Conservation (phyloP, 1,140 invertebrate genomes). For the Drosophila varians region DNA sequence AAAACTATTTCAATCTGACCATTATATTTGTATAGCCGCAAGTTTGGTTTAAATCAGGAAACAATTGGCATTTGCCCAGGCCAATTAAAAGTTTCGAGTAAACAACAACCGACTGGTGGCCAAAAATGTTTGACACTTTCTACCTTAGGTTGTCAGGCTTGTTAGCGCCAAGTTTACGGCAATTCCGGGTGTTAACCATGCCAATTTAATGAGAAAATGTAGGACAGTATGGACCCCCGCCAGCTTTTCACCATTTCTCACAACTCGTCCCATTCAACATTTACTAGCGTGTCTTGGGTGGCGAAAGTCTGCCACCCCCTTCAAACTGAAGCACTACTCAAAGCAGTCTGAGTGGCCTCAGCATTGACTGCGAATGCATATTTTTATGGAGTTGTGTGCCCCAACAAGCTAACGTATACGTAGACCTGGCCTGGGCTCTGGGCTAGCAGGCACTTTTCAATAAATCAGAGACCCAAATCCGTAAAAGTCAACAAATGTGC, state of each 20-base stretch:
- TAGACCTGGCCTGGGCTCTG: background rate
- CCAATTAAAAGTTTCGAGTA: slow-evolving; percentile 75
- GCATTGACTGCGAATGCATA: slow-evolving; percentile 43
- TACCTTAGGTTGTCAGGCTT: slow-evolving; percentile 61
- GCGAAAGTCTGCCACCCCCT: slow-evolving; percentile 31
- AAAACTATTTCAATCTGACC: slow-evolving; percentile 31
- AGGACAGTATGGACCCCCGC: slow-evolving; percentile 49
- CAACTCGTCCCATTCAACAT: slow-evolving; percentile 25
- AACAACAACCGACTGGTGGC: slow-evolving; percentile 53
- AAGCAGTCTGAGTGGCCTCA: slow-evolving; percentile 57
- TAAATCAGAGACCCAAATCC: slow-evolving; percentile 43
- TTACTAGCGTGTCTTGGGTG: slow-evolving; percentile 28
- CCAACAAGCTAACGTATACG: background rate
- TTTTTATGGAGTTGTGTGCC: slow-evolving; percentile 11
- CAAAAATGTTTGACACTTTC: slow-evolving; percentile 62
- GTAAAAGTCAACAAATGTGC: slow-evolving; percentile 22
- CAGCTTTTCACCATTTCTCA: background rate
- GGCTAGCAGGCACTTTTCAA: slow-evolving; percentile 27
- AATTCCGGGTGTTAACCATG: slow-evolving; percentile 69
- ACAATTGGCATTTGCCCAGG: slow-evolving; percentile 69
- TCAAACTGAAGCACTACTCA: slow-evolving; percentile 63
- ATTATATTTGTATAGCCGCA: slow-evolving; percentile 2
- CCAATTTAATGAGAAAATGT: slow-evolving; percentile 80
- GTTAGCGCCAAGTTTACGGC: slow-evolving; percentile 75
- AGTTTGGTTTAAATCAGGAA: slow-evolving; percentile 27